A percentile compares a stretch with the other conserved stretches of the same genome.
phyloP scores from a whole-genome alignment of 2,113 vertebrate species.

The Plecturocebus donacophilus region DNA sequence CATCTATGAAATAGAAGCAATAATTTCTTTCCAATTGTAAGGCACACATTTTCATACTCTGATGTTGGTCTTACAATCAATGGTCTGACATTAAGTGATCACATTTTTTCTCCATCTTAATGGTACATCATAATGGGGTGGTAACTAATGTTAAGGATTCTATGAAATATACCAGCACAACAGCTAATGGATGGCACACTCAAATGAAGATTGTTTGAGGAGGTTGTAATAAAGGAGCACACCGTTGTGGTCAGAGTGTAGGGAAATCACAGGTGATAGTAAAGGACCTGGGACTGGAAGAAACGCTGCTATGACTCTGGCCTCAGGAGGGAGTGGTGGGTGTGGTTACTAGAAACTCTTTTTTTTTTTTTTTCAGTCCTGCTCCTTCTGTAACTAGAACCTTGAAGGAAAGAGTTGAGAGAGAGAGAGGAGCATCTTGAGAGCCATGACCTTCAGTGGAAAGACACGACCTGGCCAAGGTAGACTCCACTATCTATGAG shows the following conservation, averaged over 20 bases:
- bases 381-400: too few species aligned
- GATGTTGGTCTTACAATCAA: not conserved
- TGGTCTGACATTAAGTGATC: accelerated
- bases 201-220: not conserved
- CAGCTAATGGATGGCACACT: not conserved
- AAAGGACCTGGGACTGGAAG: not conserved
- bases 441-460: not conserved
- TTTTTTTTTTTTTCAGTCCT: too few species aligned
- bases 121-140: not conserved
- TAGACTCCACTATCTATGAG: not conserved
- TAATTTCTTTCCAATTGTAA: not conserved
- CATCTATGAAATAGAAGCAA: accelerated
- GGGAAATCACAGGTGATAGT: accelerated
- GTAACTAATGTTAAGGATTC: not conserved
- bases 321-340: not conserved
- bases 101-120: not conserved
- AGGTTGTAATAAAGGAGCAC: not conserved
- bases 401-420: not conserved
- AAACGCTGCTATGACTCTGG: not conserved
- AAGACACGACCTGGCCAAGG: not conserved
- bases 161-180: not conserved
- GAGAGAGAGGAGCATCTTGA: not conserved
- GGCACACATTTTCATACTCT: not conserved
- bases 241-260: not conserved
- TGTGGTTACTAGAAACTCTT: accelerated